Percentiles rank a stretch among this genome's conserved stretches.
Conservation (phyloP, 2,888 invertebrate species). For the Apeira syringaria region DNA sequence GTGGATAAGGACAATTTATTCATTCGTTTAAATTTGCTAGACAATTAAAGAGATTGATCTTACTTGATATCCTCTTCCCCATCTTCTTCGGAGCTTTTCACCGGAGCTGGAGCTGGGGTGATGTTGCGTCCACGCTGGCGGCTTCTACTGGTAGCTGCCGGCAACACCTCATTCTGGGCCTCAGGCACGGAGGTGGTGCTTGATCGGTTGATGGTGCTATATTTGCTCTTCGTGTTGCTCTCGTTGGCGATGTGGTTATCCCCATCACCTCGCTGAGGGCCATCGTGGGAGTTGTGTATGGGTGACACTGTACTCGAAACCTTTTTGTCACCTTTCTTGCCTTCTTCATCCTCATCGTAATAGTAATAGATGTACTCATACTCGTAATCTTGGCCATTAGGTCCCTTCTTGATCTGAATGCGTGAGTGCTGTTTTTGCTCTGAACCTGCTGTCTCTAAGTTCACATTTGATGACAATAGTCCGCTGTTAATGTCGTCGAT, state of each 20-base stretch:
- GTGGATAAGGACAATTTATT: too few relatives aligned
- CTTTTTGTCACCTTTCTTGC: conserved; percentile 45
- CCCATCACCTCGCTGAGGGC: conserved; percentile 78
- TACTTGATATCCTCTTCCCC: conserved; percentile 74
- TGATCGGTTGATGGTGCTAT: conserved; percentile 81
- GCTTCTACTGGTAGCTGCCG: conserved; percentile 61
- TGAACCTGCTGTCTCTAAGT: conserved; percentile 85
- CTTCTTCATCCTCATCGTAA: conserved; percentile 91
- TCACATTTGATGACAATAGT: conserved; percentile 75
- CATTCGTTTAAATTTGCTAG: too few relatives aligned
- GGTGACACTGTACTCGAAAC: conserved; percentile 50
- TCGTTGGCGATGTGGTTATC: conserved; percentile 71
- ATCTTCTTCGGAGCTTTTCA: conserved; percentile 81
- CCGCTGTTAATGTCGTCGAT: conserved; percentile 77
- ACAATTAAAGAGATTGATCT: too few relatives aligned
- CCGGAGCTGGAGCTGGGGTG: conserved; percentile 69
- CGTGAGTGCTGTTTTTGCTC: conserved; percentile 88
- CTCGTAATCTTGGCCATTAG: conserved; percentile 95
- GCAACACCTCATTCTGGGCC: conserved; percentile 87
- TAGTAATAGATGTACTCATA: conserved; percentile 97
- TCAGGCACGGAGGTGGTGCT: conserved; percentile 77
- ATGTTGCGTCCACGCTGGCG: conserved; percentile 77
- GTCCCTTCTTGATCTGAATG: conserved; percentile 93
- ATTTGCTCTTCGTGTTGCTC: conserved; percentile 78
- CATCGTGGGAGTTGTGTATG: conserved; percentile 84